A percentile compares a stretch with the other conserved stretches of the same genome.
These are phyloP conservation scores for Megathymus violae DNA, from an alignment of 1,140 invertebrate species.

Conservation along the genomic window DNA sequence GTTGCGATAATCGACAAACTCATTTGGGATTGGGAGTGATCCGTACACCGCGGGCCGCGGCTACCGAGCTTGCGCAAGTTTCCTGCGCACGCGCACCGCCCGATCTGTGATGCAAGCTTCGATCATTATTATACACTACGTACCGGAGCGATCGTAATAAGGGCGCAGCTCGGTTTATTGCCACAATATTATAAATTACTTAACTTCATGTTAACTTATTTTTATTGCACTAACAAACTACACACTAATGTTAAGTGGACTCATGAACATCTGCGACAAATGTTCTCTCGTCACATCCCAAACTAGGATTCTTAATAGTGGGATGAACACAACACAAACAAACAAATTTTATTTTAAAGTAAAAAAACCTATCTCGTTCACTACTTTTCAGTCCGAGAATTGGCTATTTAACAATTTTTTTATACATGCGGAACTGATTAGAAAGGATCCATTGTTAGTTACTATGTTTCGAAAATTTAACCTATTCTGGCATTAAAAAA, in stretches of 20 bases:
- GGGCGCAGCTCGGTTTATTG: slow-evolving; percentile 42
- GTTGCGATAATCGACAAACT: slow-evolving; percentile 36
- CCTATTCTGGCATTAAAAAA: too few species aligned
- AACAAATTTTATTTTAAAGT: too few species aligned
- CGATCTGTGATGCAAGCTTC: slow-evolving; percentile 74
- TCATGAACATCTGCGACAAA: too few species aligned
- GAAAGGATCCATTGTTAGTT: too few species aligned
- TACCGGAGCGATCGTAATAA: background rate
- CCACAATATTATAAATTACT: slow-evolving; percentile 2
- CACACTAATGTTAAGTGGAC: background rate
- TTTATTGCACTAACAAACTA: background rate
- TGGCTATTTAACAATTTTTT: too few species aligned
- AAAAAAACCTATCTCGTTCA: too few species aligned
- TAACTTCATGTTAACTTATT: background rate
- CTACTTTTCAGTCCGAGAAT: too few species aligned
- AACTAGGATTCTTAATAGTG: too few species aligned
- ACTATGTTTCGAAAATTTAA: too few species aligned
- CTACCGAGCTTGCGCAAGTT: slow-evolving; percentile 76
- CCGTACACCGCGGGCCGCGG: slow-evolving; percentile 40
- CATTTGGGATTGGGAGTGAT: slow-evolving; percentile 44
- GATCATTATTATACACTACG: slow-evolving; percentile 62
- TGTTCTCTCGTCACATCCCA: too few species aligned
- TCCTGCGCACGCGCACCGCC: slow-evolving; percentile 56
- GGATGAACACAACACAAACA: too few species aligned
- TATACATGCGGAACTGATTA: too few species aligned